Evolutionary conservation across 2,797 vertebrate genomes (phyloP).

Genomic region (Lemur catta): DNA sequence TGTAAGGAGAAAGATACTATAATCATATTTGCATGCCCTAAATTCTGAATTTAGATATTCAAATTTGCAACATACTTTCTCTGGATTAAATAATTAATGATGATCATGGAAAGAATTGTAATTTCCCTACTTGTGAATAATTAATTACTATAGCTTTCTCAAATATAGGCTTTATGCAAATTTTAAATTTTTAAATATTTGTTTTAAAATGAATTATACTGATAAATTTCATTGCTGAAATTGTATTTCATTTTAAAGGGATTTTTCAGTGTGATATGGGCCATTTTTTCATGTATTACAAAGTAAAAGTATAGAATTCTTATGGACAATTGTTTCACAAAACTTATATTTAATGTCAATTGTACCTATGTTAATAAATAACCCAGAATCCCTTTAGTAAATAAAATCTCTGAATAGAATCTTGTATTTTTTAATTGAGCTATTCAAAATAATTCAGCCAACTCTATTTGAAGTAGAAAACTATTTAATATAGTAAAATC

Average conservation of each 20-base stretch:
- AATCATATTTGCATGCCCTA: background rate
- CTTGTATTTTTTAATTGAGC: background rate
- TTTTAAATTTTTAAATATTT: background rate
- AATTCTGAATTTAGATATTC: conserved; percentile 55
- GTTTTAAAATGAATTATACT: conserved; percentile 27
- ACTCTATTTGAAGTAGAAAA: background rate
- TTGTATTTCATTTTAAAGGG: conserved; percentile 3
- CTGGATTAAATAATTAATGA: conserved; percentile 55
- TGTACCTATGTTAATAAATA: conserved; percentile 13
- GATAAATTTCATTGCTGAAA: conserved; percentile 9
- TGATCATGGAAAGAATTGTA: conserved; percentile 38
- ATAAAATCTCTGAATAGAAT: conserved; percentile 1
- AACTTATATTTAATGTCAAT: background rate
- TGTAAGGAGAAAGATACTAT: conserved; percentile 26
- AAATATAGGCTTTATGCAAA: conserved; percentile 12
- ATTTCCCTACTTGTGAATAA: conserved; percentile 38
- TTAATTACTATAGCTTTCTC: conserved; percentile 30
- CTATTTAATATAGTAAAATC: background rate
- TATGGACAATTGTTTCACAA: background rate
- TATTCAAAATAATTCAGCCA: background rate
- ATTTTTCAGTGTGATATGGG: background rate
- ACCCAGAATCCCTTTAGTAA: background rate
- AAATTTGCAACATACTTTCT: conserved; percentile 50
- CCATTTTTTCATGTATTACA: background rate
- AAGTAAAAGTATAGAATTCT: background rate